Evolutionary conservation across 2,797 vertebrate species (phyloP), one percentile per base, ranked within the genome.

Genomic region (Lophius americanus): DNA sequence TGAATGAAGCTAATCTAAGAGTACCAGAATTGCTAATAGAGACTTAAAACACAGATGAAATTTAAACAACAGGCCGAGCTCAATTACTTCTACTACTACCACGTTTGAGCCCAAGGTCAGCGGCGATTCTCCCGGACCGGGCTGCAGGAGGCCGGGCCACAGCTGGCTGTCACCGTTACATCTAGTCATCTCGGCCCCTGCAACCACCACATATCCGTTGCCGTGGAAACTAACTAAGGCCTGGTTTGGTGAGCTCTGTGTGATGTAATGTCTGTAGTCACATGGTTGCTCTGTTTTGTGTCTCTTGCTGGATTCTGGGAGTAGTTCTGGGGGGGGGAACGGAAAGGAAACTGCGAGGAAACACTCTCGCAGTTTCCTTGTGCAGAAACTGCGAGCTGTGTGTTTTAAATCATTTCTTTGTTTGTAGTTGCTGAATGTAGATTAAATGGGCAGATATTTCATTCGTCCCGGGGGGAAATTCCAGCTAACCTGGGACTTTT

Each of bases 231-330:
- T 3, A 33, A 9, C 63, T 5, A 12, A 65, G 76, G 69, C 72
- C 77, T 62, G 51, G 76, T 77, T 83, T 65, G 71, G 71, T 23
- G 52, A 74, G 79, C 76, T 4, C 59, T 54, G 74, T 79, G 75
- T 88, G 89, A 91, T 80, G 88, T 87, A 79, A 90, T 69, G 70
- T 78, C 64, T 72, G 72, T 38, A 6, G 79, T 90, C 87, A 88
- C 73, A 68, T 82, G 85, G 77, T 60, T 36, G 47, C 60, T 39
- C 47, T 62, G 55, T 32, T 35, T 23, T 51, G 55, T 63, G 79
- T 55, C 72, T 46, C n/a, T 54, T 42, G 38, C 33, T 38, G 76
- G 66, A 67, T 65, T 13, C 55, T 51, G 58, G 23, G 23, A 23
- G 11, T 13, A n/a, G n/a, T n/a, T n/a, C n/a, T n/a, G n/a, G n/a